These are phyloP conservation scores for Actenoides hombroni DNA, from an alignment of 2,113 vertebrate species.

Conservation along the genomic window DNA sequence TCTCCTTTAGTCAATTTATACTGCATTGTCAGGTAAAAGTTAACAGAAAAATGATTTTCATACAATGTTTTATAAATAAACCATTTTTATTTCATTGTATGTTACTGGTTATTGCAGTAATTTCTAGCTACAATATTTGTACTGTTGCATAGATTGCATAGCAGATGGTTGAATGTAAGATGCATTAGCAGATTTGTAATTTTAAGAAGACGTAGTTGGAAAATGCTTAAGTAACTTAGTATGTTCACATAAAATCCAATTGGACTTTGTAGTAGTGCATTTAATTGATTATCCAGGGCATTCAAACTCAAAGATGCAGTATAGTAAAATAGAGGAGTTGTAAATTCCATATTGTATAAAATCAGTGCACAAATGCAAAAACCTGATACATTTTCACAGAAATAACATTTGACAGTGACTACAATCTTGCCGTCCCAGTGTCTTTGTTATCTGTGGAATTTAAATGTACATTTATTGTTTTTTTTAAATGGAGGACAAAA, in stretches of 20 bases:
- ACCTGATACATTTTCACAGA: background rate
- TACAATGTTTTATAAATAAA: background rate
- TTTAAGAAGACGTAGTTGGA: background rate
- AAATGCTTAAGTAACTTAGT: background rate
- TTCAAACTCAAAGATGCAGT: background rate
- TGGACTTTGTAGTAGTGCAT: background rate
- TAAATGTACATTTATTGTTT: background rate
- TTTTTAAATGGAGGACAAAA: background rate
- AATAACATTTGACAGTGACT: background rate
- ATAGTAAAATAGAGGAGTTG: background rate
- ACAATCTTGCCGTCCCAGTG: background rate
- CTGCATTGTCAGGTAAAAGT: background rate
- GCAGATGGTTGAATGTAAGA: background rate
- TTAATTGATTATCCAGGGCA: background rate
- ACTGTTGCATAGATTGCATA: background rate
- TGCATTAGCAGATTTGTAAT: background rate
- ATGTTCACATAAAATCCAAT: background rate
- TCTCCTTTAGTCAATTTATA: background rate
- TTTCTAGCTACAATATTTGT: background rate
- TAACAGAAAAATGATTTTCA: background rate
- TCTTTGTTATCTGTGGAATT: background rate
- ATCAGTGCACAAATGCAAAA: background rate
- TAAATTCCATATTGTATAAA: accelerated
- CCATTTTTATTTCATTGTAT: background rate
- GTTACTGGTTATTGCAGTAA: slow-evolving; percentile 1